Evolutionary conservation across 1,140 invertebrate genomes (phyloP), one percentile per base, ranked within the genome.

Genomic region (Centruroides sculpturatus): DNA sequence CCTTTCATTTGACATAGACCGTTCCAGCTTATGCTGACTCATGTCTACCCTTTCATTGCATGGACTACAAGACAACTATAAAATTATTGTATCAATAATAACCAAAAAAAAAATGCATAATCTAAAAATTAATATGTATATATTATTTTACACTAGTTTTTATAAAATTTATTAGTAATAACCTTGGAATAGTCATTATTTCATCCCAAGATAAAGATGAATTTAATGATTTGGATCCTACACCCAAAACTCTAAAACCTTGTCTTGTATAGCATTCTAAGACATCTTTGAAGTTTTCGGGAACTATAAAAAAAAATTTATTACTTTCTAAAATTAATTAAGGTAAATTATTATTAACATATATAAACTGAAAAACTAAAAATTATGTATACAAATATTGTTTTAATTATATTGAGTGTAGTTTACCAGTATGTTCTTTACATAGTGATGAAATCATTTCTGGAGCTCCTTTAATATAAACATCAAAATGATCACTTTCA

Each of bases 391-490:
- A 41, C 5, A 41, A 41, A 41, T 41, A 41, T 41, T 6, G 8
- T 41, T 41, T 41, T 8, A 41, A 41, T 23, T 23, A 23, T 6
- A 41, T 41, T 41, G 41, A 41, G 8, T 41, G 3, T 41, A n/a
- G 3, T 34, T 46, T 8, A 65, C 64, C 60, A 23, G 85, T 84
- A 50, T 83, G 77, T 35, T 78, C 75, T 53, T 69, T 74, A 50
- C 82, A 85, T 3, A 86, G 73, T 47, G 79, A 79, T 3, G 75
- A 71, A 35, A 98, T 81, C 78, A 86, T 91, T 75, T 98, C 94
- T 0, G 94, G 93, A 0, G 94, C 88, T 3, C 94, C 94, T 77
- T 98, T 98, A 64, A 84, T 86, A 70, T 88, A 96, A 1, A 89
- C 78, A 56, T 82, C 80, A 65, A 89, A 84, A 55, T 82, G 73